Percentiles rank a stretch among this genome's conserved stretches.
phyloP scores from a whole-genome alignment of 2,888 invertebrate genomes.

The Thumatha senex region DNA sequence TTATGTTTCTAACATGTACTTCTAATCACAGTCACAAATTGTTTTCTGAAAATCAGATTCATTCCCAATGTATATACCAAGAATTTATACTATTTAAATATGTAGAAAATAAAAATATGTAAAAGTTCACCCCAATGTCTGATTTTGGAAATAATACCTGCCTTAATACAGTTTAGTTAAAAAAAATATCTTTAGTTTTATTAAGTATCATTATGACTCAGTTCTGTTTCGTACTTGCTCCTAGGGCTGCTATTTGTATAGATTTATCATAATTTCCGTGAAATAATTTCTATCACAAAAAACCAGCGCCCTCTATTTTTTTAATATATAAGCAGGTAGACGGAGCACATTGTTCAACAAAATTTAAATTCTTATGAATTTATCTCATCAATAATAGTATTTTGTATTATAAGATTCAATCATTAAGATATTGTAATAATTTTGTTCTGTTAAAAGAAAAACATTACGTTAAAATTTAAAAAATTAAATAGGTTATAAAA shows the following conservation, averaged over 20 bases:
- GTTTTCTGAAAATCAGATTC: slow-evolving; percentile 33
- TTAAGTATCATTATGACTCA: background rate
- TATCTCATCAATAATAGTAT: background rate
- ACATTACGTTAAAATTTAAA: background rate
- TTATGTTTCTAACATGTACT: background rate
- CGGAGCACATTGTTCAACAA: too few species aligned
- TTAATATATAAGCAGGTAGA: too few species aligned
- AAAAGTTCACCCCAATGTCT: background rate
- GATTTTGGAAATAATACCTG: background rate
- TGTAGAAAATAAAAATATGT: slow-evolving; percentile 20
- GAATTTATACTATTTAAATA: slow-evolving; percentile 45
- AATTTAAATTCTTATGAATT: too few species aligned
- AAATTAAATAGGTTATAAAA: too few species aligned
- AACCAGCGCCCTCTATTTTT: too few species aligned
- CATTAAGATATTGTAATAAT: background rate
- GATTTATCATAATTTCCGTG: too few species aligned
- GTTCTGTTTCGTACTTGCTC: too few species aligned
- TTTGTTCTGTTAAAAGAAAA: background rate
- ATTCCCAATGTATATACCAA: slow-evolving; percentile 67
- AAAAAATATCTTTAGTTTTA: background rate
- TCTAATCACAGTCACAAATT: too few species aligned
- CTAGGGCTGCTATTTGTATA: too few species aligned
- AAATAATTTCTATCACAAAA: background rate
- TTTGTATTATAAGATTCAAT: background rate
- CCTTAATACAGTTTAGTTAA: background rate